Evolutionary conservation across 2,888 invertebrate genomes (phyloP), one percentile per base, ranked within the genome.

Genomic region (Callosobruchus maculatus): DNA sequence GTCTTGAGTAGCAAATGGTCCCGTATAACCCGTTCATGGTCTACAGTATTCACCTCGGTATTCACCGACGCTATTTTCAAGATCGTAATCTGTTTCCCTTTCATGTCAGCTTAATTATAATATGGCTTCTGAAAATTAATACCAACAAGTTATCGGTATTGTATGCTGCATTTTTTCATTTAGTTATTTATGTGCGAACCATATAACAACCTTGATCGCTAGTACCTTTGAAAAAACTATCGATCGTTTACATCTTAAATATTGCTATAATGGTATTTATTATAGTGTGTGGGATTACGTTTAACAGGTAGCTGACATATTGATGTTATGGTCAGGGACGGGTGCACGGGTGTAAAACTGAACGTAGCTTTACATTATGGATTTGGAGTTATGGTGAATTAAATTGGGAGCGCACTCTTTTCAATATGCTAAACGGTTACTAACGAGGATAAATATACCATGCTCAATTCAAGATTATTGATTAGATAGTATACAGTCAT

Each of bases 51-150:
- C 49, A 49, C 49, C 13, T 13, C 49, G 4, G 49, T 49, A 49
- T 49, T 18, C 49, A 49, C 49, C 13, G 49, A 49, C 49, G 49
- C 49, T 49, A 49, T 49, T 49, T 18, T 49, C 49, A 49, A 49
- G 49, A 49, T 49, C 49, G 49, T 49, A 13, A 49, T 49, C 49
- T 49, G 49, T 49, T 49, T 49, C 49, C 49, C 49, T 7, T 49
- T 70, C 70, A 26, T 21, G 70, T 70, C 70, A 26, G 26, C 22
- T 21, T 70, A 21, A 70, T 70, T 70, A 21, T 26, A 70, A 26
- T 70, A 26, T 70, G 70, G 70, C 70, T 70, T 70, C 70, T 70
- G 70, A 70, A 70, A 70, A 49, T 49, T 49, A 49, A 49, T 49
- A 49, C 49, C 49, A 49, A 49, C 49, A 49, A 49, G 49, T 49